Conservation (phyloP, 2,113 vertebrate genomes). For the Strix uralensis region DNA sequence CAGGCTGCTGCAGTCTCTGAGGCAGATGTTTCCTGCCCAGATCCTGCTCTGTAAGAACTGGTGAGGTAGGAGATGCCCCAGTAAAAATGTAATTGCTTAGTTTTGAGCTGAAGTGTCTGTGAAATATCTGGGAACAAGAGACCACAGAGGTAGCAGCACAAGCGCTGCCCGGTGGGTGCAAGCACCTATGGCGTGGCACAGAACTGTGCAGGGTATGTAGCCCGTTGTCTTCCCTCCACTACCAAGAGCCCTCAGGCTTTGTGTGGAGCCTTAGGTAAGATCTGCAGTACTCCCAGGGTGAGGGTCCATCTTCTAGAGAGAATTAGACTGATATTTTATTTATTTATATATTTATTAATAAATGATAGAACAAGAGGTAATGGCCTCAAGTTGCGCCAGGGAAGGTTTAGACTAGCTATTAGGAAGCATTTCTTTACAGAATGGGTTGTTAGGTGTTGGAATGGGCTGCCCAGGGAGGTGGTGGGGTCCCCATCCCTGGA, state of each 20-base stretch:
- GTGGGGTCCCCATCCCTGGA: too few species aligned
- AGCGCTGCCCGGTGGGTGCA: rapidly evolving
- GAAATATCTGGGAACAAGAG: background rate
- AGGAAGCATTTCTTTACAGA: too few species aligned
- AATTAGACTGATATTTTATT: background rate
- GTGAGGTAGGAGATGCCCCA: background rate
- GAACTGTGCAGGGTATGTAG: background rate
- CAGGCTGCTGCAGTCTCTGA: background rate
- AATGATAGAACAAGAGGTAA: too few species aligned
- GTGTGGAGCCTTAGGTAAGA: background rate
- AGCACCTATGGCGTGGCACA: background rate
- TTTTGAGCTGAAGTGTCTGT: background rate
- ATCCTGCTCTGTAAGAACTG: background rate
- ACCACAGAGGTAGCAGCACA: background rate
- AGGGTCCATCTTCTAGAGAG: background rate
- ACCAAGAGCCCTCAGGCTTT: background rate
- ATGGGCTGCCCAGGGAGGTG: too few species aligned
- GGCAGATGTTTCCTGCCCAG: slow-evolving; percentile 38
- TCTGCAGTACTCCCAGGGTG: background rate
- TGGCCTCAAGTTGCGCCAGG: too few species aligned
- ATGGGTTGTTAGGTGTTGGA: too few species aligned
- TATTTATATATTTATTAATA: too few species aligned
- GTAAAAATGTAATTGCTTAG: background rate
- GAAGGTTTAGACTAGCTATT: too few species aligned
- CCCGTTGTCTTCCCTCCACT: background rate